A percentile compares a stretch with the other conserved stretches of the same genome.
phyloP scores from a whole-genome alignment of 92 coral and sea anemone genomes.

The Bergia puertoricense region DNA sequence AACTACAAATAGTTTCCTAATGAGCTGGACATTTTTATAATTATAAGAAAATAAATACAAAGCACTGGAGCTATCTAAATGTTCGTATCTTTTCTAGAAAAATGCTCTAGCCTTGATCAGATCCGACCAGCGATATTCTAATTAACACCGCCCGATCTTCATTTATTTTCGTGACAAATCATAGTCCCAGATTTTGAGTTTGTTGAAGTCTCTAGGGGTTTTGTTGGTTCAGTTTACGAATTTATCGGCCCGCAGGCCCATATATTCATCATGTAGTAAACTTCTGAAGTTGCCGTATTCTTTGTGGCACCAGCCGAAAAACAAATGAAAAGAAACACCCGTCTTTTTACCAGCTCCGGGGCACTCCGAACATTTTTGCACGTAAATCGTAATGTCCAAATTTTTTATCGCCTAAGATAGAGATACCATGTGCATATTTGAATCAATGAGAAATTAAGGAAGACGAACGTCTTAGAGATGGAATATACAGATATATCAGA shows the following conservation, averaged over 20 bases:
- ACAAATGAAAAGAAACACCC: background rate
- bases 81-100: background rate
- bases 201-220: background rate
- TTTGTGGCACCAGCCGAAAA: background rate
- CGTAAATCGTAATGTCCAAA: background rate
- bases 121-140: slow-evolving; percentile 28
- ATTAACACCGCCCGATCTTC: background rate
- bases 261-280: background rate
- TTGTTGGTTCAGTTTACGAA: background rate
- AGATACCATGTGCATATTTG: slow-evolving; percentile 4
- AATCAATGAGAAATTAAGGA: background rate
- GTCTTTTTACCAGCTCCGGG: slow-evolving; percentile 11
- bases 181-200: background rate
- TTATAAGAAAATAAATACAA: background rate
- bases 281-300: background rate
- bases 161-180: slow-evolving; percentile 19
- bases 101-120: background rate
- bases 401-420: background rate
- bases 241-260: background rate
- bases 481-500: background rate
- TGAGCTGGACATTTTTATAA: background rate
- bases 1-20: background rate
- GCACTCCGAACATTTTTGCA: slow-evolving; percentile 16
- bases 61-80: background rate
- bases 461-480: background rate